These are phyloP conservation scores for Tenthredo scrophulariae DNA, from an alignment of 2,888 invertebrate genomes.

Conservation along the genomic window DNA sequence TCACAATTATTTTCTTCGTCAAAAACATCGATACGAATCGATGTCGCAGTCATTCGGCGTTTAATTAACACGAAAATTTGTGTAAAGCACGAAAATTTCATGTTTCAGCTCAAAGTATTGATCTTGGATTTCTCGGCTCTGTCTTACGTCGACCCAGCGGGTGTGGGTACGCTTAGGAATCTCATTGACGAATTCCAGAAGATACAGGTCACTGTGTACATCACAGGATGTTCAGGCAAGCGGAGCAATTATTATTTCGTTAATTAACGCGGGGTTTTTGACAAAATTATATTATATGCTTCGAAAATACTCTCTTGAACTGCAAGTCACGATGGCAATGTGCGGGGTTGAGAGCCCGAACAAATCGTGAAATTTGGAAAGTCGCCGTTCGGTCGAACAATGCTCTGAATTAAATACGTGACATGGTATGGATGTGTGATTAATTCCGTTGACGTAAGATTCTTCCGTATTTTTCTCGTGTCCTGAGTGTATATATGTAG, in stretches of 20 bases:
- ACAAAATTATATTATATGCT: not conserved
- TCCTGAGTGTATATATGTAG: not conserved
- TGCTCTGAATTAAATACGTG: not conserved
- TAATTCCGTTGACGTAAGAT: conserved; percentile 41
- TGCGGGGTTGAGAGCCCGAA: not conserved
- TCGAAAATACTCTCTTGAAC: not conserved
- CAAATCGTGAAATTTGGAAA: conserved; percentile 14
- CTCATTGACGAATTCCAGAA: conserved; percentile 81
- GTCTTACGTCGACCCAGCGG: conserved; percentile 86
- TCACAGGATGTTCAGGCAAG: conserved; percentile 85
- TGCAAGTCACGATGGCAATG: not conserved
- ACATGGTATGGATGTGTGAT: not conserved
- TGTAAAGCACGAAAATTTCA: not conserved
- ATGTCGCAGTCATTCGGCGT: not conserved
- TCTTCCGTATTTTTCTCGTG: not conserved
- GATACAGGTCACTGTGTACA: conserved; percentile 81
- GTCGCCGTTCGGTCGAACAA: conserved; percentile 3
- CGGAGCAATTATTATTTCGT: conserved; percentile 55
- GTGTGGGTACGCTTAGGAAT: conserved; percentile 82
- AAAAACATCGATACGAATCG: not conserved
- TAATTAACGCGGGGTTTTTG: not conserved
- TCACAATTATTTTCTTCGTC: not conserved
- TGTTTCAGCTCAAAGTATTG: conserved; percentile 80
- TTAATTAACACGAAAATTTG: not conserved
- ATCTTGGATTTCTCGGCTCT: conserved; percentile 86